These are phyloP conservation scores for Pterocles gutturalis DNA, from an alignment of 2,113 vertebrate species.

Conservation along the genomic window DNA sequence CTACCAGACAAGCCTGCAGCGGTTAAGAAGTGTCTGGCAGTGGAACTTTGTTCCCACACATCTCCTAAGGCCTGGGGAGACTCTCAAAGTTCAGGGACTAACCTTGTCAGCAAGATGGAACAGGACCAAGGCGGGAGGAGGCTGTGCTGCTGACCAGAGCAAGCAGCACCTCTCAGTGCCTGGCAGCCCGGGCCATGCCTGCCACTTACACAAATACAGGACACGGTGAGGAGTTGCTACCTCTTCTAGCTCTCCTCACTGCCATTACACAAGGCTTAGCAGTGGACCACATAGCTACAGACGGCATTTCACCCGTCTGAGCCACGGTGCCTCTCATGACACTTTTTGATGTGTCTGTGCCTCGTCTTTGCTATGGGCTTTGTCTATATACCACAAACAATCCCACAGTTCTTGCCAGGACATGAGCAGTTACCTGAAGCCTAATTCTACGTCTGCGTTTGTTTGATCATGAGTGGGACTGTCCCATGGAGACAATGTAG, in stretches of 20 bases:
- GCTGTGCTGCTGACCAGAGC: background rate
- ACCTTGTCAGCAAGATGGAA: background rate
- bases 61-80: background rate
- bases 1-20: background rate
- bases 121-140: background rate
- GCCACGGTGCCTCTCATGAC: background rate
- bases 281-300: background rate
- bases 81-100: too few species aligned
- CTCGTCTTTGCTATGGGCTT: background rate
- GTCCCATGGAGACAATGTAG: background rate
- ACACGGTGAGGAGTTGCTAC: background rate
- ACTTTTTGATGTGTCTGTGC: background rate
- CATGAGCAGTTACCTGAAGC: background rate
- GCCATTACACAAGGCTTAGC: background rate
- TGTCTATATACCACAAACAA: background rate
- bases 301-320: background rate
- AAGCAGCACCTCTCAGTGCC: background rate
- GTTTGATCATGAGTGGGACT: background rate
- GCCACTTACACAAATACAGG: background rate
- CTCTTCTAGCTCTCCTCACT: background rate
- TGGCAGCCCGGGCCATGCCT: background rate
- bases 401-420: background rate
- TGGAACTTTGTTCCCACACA: background rate
- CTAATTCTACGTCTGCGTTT: background rate
- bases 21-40: background rate